These are phyloP conservation scores for Xestia c-nigrum DNA, from an alignment of 2,888 invertebrate genomes.

Conservation along the genomic window DNA sequence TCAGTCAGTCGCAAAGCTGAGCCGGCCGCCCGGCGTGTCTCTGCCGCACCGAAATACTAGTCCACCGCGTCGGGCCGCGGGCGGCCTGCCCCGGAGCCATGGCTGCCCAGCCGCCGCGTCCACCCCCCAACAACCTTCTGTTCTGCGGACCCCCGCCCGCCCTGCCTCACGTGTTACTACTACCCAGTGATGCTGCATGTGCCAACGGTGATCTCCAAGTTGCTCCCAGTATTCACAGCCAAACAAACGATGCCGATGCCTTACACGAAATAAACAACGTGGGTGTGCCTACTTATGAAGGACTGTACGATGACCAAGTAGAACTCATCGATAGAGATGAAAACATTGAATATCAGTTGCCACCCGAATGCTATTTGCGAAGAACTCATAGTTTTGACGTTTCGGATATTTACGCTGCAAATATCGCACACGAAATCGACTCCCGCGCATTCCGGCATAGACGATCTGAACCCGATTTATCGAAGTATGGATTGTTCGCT, in stretches of 20 bases:
- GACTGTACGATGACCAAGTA: slow-evolving; percentile 75
- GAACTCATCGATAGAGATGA: slow-evolving; percentile 74
- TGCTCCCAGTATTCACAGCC: slow-evolving; percentile 73
- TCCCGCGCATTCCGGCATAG: slow-evolving; percentile 75
- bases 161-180: slow-evolving; percentile 87
- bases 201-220: slow-evolving; percentile 69
- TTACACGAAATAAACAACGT: slow-evolving; percentile 88
- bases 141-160: slow-evolving; percentile 87
- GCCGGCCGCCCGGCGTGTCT: slow-evolving; percentile 89
- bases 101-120: slow-evolving; percentile 89
- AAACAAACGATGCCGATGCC: slow-evolving; percentile 81
- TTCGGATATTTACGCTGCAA: slow-evolving; percentile 81
- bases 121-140: slow-evolving; percentile 88
- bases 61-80: slow-evolving; percentile 84
- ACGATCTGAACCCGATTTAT: slow-evolving; percentile 87
- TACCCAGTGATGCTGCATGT: slow-evolving; percentile 83
- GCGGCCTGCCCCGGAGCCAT: slow-evolving; percentile 84
- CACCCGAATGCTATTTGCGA: slow-evolving; percentile 78
- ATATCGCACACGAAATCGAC: slow-evolving; percentile 76
- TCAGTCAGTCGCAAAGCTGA: slow-evolving; percentile 89
- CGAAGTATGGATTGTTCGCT: slow-evolving; percentile 84
- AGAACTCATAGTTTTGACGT: slow-evolving; percentile 87
- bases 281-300: slow-evolving; percentile 85
- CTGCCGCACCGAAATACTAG: slow-evolving; percentile 81
- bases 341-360: slow-evolving; percentile 73